Base-by-base conservation (phyloP, 2,888 invertebrate genomes). In the Macroteleia sp. region DNA sequence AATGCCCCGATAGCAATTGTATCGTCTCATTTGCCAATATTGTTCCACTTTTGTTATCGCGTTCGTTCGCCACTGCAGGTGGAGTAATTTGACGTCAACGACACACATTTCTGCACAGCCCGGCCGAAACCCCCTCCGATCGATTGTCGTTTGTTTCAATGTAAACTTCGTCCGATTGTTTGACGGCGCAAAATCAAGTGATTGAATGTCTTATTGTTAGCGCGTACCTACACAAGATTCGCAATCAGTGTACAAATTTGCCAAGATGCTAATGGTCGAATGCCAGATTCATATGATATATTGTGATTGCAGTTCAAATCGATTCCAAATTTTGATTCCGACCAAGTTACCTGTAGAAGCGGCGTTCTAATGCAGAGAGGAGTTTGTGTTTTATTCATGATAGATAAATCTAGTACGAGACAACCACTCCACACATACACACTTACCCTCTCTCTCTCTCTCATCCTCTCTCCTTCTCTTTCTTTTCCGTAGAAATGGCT, bases 21-120 rank as follows among this genome's bases (percentile, higher is more conserved):
- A 88, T 86, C 88, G 85, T 88, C 88, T 90, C 89, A 89, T 90
- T 90, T 90, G 88, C 86, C 88, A 89, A 90, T 88, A 90, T 89
- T 90, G 90, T 90, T 86, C 88, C 84, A 90, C 87, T 90, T 89
- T 88, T 90, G 86, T 82, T 82, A 75, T 80, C 78, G 67, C 46
- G 52, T 57, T 69, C 74, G 75, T 61, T 71, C 67, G 34, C 77
- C 62, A 39, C 30, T 46, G 62, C 79, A 79, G 79, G 75, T 75
- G 46, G 70, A 75, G 71, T 42, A 70, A 75, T 71, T 71, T 71
- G 74, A 50, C 77, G 67, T 59, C 64, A 61, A 66, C 70, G 52
- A 3, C 57, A 52, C 52, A 54, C 61, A 67, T 77, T 73, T 41
- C 41, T 57, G 41, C 36, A 36, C 44, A 9, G 36, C 4, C 32